These are phyloP conservation scores for Drosophila mulleri DNA, from an alignment of 2,888 invertebrate species.

Conservation along the genomic window DNA sequence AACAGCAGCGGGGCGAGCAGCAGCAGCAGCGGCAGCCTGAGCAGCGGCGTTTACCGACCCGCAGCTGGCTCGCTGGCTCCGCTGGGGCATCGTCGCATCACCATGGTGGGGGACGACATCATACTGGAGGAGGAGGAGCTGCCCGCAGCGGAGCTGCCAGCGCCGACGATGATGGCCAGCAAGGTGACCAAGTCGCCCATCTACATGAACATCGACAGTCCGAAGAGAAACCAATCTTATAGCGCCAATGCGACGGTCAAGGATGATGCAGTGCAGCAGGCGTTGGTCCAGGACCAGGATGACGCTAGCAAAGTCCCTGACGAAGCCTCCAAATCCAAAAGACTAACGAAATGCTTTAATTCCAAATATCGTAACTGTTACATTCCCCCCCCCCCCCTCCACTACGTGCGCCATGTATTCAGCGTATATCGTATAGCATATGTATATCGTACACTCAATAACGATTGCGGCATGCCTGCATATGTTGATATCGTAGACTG, in stretches of 20 bases:
- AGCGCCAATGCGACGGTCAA: conserved; percentile 79
- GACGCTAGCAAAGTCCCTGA: conserved; percentile 62
- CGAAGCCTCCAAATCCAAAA: conserved; percentile 80
- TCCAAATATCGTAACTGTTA: conserved; percentile 54
- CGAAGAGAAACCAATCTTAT: conserved; percentile 81
- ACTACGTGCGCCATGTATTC: conserved; percentile 2
- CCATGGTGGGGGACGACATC: conserved; percentile 83
- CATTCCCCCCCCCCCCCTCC: conserved; percentile 23
- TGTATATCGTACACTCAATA: conserved; percentile 28
- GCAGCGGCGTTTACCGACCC: conserved; percentile 57
- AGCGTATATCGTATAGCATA: conserved; percentile 11
- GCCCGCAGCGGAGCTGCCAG: conserved; percentile 36
- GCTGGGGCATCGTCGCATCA: conserved; percentile 72
- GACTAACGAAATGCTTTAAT: conserved; percentile 83
- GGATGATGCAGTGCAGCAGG: conserved; percentile 37
- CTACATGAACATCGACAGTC: conserved; percentile 77
- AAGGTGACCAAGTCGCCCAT: conserved; percentile 59
- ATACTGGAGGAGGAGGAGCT: conserved; percentile 84
- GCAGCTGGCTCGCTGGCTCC: conserved; percentile 58
- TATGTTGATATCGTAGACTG: neutral
- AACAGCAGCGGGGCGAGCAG: conserved; percentile 46
- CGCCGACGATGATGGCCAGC: conserved; percentile 27
- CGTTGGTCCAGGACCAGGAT: neutral
- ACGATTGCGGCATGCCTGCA: conserved; percentile 6
- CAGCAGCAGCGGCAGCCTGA: conserved; percentile 46